Percentiles rank a stretch among this genome's conserved stretches.
These are phyloP conservation scores for Siderastrea siderea DNA, from an alignment of 92 coral and sea anemone species.

Conservation along the genomic window DNA sequence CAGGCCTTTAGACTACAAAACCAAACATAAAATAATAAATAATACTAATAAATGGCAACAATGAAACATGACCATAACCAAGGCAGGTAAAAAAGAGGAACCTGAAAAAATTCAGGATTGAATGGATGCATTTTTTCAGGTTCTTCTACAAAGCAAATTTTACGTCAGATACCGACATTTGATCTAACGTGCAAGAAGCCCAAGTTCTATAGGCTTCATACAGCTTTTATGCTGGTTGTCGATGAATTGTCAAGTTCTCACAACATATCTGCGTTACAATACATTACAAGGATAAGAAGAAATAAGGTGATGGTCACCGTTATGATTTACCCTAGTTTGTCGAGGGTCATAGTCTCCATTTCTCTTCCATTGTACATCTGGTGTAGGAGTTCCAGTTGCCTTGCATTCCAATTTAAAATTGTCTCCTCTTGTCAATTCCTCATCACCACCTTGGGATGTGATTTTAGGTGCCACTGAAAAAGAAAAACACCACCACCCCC, in stretches of 20 bases:
- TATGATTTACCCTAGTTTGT: constrained; percentile 20
- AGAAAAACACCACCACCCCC: background rate
- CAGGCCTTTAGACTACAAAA: constrained; percentile 4
- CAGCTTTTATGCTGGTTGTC: too few species aligned
- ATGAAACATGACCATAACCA: too few species aligned
- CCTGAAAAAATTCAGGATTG: too few species aligned
- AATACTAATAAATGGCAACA: background rate
- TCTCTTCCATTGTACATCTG: constrained; percentile 55
- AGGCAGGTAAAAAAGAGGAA: too few species aligned
- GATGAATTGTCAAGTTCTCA: too few species aligned
- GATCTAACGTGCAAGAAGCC: too few species aligned
- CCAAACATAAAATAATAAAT: background rate
- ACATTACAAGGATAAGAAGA: background rate
- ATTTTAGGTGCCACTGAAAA: constrained; percentile 62
- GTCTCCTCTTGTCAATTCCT: constrained; percentile 1
- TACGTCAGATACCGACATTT: too few species aligned
- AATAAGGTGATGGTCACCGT: background rate
- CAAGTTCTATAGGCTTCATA: too few species aligned
- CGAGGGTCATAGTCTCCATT: constrained; percentile 58
- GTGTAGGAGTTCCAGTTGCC: constrained; percentile 62
- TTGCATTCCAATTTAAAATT: constrained; percentile 43
- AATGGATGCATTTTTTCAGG: too few species aligned
- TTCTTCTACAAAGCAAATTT: too few species aligned
- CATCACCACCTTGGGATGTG: constrained; percentile 6
- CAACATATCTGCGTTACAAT: background rate